Percentiles rank a stretch among this genome's conserved stretches.
Conservation (phyloP, 2,113 vertebrate species). For the Ahaetulla prasina region DNA sequence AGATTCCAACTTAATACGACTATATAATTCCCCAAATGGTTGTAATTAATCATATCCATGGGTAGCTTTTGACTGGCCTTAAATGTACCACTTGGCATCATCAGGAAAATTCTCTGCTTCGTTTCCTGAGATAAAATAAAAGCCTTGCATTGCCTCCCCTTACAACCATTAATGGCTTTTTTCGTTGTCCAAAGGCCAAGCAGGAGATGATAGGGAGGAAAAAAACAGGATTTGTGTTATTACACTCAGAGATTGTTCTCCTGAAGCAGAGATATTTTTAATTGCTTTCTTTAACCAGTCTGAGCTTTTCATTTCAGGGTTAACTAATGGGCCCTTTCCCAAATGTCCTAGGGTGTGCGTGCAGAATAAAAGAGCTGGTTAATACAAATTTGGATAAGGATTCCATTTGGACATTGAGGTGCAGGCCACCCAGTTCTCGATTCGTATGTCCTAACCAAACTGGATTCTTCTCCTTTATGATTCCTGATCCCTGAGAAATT, state of each 20-base stretch:
- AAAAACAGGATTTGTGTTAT: conserved; percentile 37
- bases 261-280: conserved; percentile 32
- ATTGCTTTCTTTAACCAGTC: conserved; percentile 49
- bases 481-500: background rate
- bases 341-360: conserved; percentile 39
- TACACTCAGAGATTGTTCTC: background rate
- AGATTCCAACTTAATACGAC: background rate
- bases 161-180: conserved; percentile 47
- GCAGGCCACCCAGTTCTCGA: conserved; percentile 50
- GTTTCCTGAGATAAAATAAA: background rate
- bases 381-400: conserved; percentile 55
- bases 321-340: conserved; percentile 45
- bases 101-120: background rate
- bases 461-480: background rate
- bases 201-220: conserved; percentile 25
- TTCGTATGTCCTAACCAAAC: conserved; percentile 42
- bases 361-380: conserved; percentile 69
- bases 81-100: background rate
- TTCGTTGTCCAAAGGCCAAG: conserved; percentile 49
- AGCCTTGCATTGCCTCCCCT: background rate
- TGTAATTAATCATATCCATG: fast-evolving
- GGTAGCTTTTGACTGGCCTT: background rate
- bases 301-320: conserved; percentile 5
- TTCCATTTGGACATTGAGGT: conserved; percentile 56
- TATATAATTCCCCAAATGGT: background rate